Evolutionary conservation across 2,113 vertebrate species (phyloP), one percentile per base, ranked within the genome.

Genomic region (Aspiorhynchus laticeps): DNA sequence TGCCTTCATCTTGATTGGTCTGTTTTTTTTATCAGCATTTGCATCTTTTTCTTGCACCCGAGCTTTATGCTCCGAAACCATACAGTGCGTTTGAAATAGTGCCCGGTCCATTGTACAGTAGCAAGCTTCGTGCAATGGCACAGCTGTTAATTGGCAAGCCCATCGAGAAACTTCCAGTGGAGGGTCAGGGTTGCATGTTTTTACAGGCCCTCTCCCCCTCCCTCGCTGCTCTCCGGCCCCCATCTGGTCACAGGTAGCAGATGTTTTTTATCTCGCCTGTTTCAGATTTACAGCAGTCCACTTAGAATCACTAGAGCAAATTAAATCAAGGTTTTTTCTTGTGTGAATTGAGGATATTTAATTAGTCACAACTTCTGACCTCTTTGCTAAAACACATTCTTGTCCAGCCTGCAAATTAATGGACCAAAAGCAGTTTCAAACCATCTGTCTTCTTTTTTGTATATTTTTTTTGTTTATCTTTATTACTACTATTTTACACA

Each of bases 301-400:
- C 90, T 95, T 93, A 93, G 93, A 91, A 94, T 92, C 92, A 91
- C 89, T 93, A 93, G 91, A 94, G 91, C 94, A 95, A 94, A 93
- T 92, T 91, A 92, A 94, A 94, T 94, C 95, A 94, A 93, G 92
- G 86, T 94, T 93, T 93, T 94, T 93, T 93, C 95, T 94, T 94
- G 92, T 96, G 93, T 94, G 91, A 92, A 93, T 91, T 93, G 93
- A 93, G 90, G 89, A 93, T 92, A 92, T 96, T 92, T 96, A 95
- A 93, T 94, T 95, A 95, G 94, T 93, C 92, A 94, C 92, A 93
- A 94, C 93, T 93, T 93, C 87, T 95, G 93, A 94, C 92, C 93
- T 91, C 93, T 95, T 90, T 91, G 86, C 91, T 92, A 89, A 93
- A 94, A 91, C 92, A 11, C 86, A 93, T 90, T 93, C 93, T 85